phyloP scores from a whole-genome alignment of 1,140 invertebrate species.

The Campoletis sonorensis region DNA sequence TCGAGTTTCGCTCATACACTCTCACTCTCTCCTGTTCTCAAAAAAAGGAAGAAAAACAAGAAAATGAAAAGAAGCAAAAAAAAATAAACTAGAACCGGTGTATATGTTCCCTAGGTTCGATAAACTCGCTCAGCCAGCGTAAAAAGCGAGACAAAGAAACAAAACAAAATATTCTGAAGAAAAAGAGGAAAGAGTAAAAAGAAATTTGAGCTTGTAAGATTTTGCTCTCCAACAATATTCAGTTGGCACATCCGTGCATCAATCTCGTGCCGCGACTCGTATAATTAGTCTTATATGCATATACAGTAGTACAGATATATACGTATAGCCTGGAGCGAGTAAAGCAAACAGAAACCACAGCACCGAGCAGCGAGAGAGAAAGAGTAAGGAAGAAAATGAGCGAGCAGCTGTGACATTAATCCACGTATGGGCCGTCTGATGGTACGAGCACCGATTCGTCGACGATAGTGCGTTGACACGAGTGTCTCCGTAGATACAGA shows the following conservation, averaged over 20 bases:
- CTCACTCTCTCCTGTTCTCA: background rate
- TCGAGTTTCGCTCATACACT: conserved; percentile 25
- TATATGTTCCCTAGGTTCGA: conserved; percentile 2
- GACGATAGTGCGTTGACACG: conserved; percentile 33
- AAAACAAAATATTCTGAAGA: background rate
- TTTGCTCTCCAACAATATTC: conserved; percentile 21
- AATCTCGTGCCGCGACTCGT: conserved; percentile 39
- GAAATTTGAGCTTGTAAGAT: conserved; percentile 14
- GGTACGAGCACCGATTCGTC: conserved; percentile 17
- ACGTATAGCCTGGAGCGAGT: background rate
- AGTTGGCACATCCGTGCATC: conserved; percentile 40
- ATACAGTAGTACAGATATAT: background rate
- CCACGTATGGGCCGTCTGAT: conserved; percentile 41
- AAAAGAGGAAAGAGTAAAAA: background rate
- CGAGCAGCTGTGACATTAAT: conserved; percentile 50
- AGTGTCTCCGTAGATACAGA: background rate
- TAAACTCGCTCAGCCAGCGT: conserved; percentile 9
- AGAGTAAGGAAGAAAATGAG: conserved; percentile 7
- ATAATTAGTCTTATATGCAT: conserved; percentile 36
- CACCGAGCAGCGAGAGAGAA: background rate
- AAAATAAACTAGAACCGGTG: background rate
- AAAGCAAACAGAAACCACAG: background rate
- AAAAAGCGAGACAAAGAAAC: background rate
- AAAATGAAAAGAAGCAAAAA: background rate
- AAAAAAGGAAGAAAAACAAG: background rate